A percentile compares a stretch with the other conserved stretches of the same genome.
phyloP scores from a whole-genome alignment of 2,888 invertebrate species.

The Agrilus mali region DNA sequence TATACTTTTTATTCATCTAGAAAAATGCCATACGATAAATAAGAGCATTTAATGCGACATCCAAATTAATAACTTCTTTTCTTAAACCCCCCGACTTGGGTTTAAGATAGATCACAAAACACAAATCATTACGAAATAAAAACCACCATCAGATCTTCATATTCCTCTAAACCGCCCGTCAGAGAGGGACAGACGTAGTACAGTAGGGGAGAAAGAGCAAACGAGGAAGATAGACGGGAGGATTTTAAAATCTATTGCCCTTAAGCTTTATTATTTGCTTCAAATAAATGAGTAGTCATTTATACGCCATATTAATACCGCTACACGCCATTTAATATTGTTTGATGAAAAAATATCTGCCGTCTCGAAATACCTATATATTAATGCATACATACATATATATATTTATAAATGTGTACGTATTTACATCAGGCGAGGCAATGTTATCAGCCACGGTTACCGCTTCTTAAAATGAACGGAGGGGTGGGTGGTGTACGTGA shows the following conservation, averaged over 20 bases:
- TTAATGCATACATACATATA: neutral
- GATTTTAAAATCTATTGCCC: conserved; percentile 10
- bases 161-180: no score
- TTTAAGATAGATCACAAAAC: no score
- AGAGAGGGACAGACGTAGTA: no score
- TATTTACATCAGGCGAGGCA: neutral
- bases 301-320: conserved; percentile 13
- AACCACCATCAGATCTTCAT: no score
- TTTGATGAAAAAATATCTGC: conserved; percentile 10
- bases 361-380: conserved; percentile 3
- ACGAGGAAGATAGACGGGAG: no score
- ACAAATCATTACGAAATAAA: no score
- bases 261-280: conserved; percentile 12
- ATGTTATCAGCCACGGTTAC: neutral
- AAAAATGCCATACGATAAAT: no score
- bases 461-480: neutral
- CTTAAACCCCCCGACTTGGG: no score
- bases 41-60: no score
- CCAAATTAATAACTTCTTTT: no score
- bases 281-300: conserved; percentile 13
- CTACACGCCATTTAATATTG: conserved; percentile 14
- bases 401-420: neutral
- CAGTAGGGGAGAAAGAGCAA: no score
- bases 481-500: neutral
- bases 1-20: neutral